Base-by-base conservation (phyloP, 2,113 vertebrate species). In the Rhizomys pruinosus region DNA sequence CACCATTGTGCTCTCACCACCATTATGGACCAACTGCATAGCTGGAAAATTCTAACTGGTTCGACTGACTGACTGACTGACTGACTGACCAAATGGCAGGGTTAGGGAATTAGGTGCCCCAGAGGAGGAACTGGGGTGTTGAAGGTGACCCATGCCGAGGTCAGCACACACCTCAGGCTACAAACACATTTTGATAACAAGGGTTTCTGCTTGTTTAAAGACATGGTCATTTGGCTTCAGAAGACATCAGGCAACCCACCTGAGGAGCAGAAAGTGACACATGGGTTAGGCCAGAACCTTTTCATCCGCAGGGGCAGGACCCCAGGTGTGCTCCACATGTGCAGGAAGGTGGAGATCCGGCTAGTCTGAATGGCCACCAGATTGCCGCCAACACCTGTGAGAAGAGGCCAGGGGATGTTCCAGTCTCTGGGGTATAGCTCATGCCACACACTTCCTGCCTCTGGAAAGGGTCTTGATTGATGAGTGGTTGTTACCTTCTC, bases 281-380 rank as follows among this genome's bases (percentile, higher is more conserved):
- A 99, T 5, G 99, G 99, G 91, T 98, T 99, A 79, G 99, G 99
- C 98, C 99, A 99, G 92, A 98, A 97, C 82, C 98, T 98, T 89
- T 98, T 98, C 99, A 99, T 99, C 96, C 98, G 98, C 88, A 99
- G 98, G 0, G 99, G 99, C 55, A 99, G 97, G 87, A 99, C 98
- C 7, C 99, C 99, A 1, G 99, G 99, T 39, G 98, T 95, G 93
- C 99, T 99, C 98, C 99, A 99, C 88, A 98, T 98, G 95, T 99
- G 99, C 90, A 99, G 98, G 97, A 98, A 99, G 39, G 99, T 99
- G 13, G 99, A 99, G 95, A 99, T 98, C 55, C 99, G 98, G 94
- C 99, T 99, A 93, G 99, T 99, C 97, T 99, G 99, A 97, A 99
- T 99, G 92, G 99, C 99, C 1, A 99, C 99, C 97, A 99, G 97